Base-by-base conservation (phyloP, 1,140 invertebrate genomes). In the Aradophagus sp. region DNA sequence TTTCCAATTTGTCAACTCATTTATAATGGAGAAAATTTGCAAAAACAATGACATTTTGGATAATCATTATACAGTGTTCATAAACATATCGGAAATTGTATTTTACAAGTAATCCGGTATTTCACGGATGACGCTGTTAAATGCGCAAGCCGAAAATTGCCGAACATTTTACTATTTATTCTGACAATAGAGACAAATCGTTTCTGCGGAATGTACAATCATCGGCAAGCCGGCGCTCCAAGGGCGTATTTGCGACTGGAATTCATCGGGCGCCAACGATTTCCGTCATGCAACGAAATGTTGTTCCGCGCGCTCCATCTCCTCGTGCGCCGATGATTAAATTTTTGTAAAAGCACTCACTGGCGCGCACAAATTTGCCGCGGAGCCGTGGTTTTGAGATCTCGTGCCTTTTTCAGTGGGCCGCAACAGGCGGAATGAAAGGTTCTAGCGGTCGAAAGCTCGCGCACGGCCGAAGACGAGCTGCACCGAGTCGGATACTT, bases 351-450 rank as follows among this genome's bases (percentile, higher is more conserved):
- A 67, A 73, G 62, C 58, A 63, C 56, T 69, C 53, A 59, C n/a
- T n/a, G n/a, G 39, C 42, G 29, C 26, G 45, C 29, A 38, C 53
- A 29, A 67, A 56, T 67, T 58, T 39, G 2, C 8, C 15, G 15
- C 17, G 26, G 35, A 31, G 36, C 34, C n/a, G n/a, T 45, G 36
- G 52, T 66, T 66, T 66, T 19, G 32, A 59, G 63, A 59, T 59
- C 63, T 59, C 53, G 31, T 38, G 50, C 34, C 34, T 55, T 55
- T 45, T 55, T 56, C 50, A 12, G 41, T 32, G 31, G 14, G 31
- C 38, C n/a, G 58, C 70, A 73, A 70, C 73, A 67, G 62, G 73
- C 62, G 41, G 41, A 71, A 74, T 74, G 63, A 59, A 41, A 65
- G 66, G 48, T 69, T 56, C 58, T 65, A 53, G 45, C 31, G 42